phyloP scores from a whole-genome alignment of 2,113 vertebrate species.

The Ceuthmochares aereus region DNA sequence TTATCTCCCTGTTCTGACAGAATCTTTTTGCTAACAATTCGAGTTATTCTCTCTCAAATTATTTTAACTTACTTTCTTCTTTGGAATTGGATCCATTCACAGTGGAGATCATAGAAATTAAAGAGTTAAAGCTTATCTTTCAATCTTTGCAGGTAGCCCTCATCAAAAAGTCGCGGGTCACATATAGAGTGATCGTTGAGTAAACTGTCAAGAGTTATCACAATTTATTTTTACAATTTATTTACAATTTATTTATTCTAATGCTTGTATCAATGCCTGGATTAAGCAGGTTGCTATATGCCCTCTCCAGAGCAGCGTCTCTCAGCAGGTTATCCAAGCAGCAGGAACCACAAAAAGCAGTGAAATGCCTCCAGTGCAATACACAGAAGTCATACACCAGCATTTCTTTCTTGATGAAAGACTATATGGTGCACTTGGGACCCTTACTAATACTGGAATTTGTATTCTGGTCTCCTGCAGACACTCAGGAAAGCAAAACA shows the following conservation, averaged over 20 bases:
- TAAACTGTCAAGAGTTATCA: background rate
- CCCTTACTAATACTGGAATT: background rate
- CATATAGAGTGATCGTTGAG: background rate
- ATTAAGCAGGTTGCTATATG: background rate
- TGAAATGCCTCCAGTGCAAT: background rate
- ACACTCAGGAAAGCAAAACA: background rate
- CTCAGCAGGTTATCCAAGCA: background rate
- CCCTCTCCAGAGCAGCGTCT: background rate
- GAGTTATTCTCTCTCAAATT: background rate
- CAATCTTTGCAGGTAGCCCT: background rate
- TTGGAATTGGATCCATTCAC: background rate
- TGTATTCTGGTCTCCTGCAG: background rate
- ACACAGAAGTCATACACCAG: background rate
- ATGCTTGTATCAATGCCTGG: background rate
- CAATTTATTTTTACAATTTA: background rate
- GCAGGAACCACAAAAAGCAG: background rate
- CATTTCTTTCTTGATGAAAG: conserved; percentile 1
- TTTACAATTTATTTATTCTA: background rate
- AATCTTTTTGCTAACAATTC: background rate
- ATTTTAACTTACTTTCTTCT: background rate
- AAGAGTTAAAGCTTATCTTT: background rate
- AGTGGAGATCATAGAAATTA: background rate
- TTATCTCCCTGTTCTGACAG: background rate
- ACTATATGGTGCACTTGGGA: background rate
- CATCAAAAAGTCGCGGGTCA: background rate